These are phyloP conservation scores for Pomatorhinus ruficollis DNA, from an alignment of 2,113 vertebrate species.

Conservation along the genomic window DNA sequence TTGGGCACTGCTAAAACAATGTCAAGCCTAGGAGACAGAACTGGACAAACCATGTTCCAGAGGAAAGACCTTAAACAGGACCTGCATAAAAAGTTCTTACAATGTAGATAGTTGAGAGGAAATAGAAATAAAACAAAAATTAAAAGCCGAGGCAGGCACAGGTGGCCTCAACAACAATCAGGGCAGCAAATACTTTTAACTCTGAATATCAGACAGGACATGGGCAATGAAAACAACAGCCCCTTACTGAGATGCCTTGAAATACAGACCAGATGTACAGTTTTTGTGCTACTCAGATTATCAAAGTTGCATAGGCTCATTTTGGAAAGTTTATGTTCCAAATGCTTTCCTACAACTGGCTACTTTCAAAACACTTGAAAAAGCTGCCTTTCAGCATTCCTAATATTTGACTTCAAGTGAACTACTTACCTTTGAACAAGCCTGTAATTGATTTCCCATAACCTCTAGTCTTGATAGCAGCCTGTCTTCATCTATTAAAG, in stretches of 20 bases:
- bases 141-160: neutral
- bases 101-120: neutral
- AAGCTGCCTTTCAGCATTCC: neutral
- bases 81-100: neutral
- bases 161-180: neutral
- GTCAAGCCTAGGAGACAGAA: neutral
- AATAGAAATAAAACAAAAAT: neutral
- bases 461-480: slow-evolving; percentile 96
- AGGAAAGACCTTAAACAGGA: neutral
- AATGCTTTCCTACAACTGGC: neutral
- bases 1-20: neutral
- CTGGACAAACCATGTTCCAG: neutral
- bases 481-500: slow-evolving; percentile 99
- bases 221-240: neutral
- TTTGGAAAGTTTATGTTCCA: neutral
- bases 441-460: slow-evolving; percentile 97
- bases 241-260: neutral
- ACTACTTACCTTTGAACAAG: slow-evolving; percentile 90
- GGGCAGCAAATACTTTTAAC: neutral
- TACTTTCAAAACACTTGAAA: neutral
- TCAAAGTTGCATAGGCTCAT: neutral
- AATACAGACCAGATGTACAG: neutral
- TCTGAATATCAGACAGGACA: neutral
- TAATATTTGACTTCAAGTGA: neutral
- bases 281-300: neutral